Base-by-base conservation (phyloP, 2,113 vertebrate genomes). In the Triplophysa siluroides region DNA sequence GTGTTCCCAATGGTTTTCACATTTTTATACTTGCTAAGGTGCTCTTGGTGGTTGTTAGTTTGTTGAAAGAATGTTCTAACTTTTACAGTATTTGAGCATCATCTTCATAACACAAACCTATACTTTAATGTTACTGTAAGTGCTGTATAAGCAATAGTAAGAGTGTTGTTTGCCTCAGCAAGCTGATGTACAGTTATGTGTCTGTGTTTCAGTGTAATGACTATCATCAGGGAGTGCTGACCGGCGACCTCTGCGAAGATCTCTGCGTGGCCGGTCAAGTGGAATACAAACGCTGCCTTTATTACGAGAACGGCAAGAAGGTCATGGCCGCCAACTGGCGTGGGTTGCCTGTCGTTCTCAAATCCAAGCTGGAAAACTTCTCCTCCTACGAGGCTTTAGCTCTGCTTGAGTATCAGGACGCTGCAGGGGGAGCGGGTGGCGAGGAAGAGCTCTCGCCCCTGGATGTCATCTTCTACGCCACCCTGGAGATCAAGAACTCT, bases 281-380 rank as follows among this genome's bases (percentile, higher is more conserved):
- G 65, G 91, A 92, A 81, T 99, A 97, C 89, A 94, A 89, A 66
- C 93, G 93, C 83, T 98, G 98, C 70, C 95, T 99, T 61, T 95
- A 97, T 89, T 96, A 95, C 1, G 94, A 97, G 83, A 92, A 94
- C 14, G 98, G 98, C 52, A 99, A 99, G 90, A 98, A 97, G 90
- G 98, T 99, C 86, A 94, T 99, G 65, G 95, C 95, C 85, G 97
- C 96, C 0, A 92, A 90, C 50, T 98, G 98, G 98, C 93, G 93
- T 19, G 96, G 95, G 26, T 88, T 83, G 19, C 94, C 94, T 2
- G 73, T 99, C 45, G 92, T 98, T 83, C 92, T 99, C 84, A 99
- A 99, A 86, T 96, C 98, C 86, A 95, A 95, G 81, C 93, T 94
- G 80, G 98, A 97, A 85, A 93, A 94, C 69, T 98, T 99, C 92